These are phyloP conservation scores for Pangasius krempfi DNA, from an alignment of 2,797 vertebrate species.

Conservation along the genomic window DNA sequence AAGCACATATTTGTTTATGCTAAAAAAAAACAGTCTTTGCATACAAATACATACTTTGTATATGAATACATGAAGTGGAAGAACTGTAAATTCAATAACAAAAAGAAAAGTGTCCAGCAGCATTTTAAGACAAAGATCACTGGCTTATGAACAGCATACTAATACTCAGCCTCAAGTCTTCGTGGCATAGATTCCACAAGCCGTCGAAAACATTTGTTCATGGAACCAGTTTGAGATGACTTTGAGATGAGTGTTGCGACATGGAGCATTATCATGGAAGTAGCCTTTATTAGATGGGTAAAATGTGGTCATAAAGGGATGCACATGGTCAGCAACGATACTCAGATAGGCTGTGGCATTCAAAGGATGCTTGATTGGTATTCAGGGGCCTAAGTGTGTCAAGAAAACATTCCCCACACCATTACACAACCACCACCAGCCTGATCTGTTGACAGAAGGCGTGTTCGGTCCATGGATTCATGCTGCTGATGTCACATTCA, in stretches of 20 bases:
- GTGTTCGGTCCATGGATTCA: background rate
- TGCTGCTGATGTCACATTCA: background rate
- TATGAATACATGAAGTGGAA: background rate
- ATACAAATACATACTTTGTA: background rate
- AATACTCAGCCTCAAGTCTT: background rate
- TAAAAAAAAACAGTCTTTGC: background rate
- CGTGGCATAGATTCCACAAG: background rate
- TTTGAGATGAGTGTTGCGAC: background rate
- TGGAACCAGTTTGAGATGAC: background rate
- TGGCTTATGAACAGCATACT: background rate
- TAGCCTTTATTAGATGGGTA: background rate
- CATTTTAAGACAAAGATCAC: background rate
- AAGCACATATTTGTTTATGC: background rate
- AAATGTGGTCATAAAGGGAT: background rate
- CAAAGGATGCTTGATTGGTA: background rate
- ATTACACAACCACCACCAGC: background rate
- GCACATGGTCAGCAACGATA: background rate
- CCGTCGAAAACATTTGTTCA: background rate
- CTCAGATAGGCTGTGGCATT: background rate
- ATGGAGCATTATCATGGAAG: background rate
- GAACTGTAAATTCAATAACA: background rate
- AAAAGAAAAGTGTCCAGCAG: background rate
- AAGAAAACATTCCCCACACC: background rate
- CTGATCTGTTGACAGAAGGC: slow-evolving; percentile 4
- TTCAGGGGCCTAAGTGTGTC: background rate